Evolutionary conservation across 2,113 vertebrate species (phyloP), one percentile per base, ranked within the genome.

Genomic region (Eleginops maclovinus): DNA sequence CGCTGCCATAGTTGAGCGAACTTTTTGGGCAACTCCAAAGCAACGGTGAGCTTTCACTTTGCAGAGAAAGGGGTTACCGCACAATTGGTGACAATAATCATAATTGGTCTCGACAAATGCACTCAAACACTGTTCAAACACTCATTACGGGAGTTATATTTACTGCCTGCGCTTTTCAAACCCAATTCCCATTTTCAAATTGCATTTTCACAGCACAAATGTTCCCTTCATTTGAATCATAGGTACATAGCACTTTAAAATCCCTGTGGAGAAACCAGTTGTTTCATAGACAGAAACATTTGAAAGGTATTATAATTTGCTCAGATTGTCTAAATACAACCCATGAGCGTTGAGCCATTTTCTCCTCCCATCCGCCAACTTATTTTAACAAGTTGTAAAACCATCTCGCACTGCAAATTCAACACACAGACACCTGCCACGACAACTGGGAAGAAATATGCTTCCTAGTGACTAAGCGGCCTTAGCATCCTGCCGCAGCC

Each of bases 361-460:
- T 81, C 47, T 65, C 44, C 60, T 69, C 31, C 21, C 54, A 44
- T 22, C 58, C 50, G 51, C 62, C 55, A 82, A 60, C 63, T 62
- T 77, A n/a, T 50, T 16, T 63, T 51, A 71, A 84, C 62, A 78
- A 81, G 72, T 68, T 65, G 44, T 69, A 70, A 81, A 81, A 81
- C 58, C 40, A 22, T 51, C 4, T 9, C 24, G 21, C 14, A 5
- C 50, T 36, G 40, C 44, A 76, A n/a, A 41, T 58, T 73, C 40
- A 31, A 46, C 22, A 4, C 28, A 19, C 54, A 15, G 19, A 78
- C 56, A 72, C 71, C 66, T 56, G 54, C 41, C 58, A 54, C 3
- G 28, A 81, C 69, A 79, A 28, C 26, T 60, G 1, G 2, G 49
- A 49, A 16, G n/a, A 71, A 66, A 56, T n/a, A 10, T 9, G 0